Evolutionary conservation across 2,888 invertebrate genomes (phyloP).

Genomic region (Agrilus mali): DNA sequence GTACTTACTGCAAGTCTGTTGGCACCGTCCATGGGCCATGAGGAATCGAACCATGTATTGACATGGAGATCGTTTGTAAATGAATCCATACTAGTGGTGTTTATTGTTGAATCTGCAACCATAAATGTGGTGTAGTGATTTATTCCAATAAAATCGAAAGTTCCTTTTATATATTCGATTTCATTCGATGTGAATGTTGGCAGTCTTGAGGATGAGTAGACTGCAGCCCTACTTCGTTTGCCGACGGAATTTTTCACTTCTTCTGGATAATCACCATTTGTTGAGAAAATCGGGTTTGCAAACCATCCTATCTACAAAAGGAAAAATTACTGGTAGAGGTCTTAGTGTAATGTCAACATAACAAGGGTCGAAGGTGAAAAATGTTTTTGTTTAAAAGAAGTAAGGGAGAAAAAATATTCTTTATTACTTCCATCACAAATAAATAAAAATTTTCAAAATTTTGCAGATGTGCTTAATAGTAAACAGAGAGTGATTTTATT

Average conservation of each 20-base stretch:
- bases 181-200: constrained; percentile 43
- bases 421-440: no score
- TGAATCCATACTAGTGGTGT: not conserved
- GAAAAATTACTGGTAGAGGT: no score
- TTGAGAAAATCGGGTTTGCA: constrained; percentile 38
- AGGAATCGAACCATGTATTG: constrained; percentile 28
- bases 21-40: constrained; percentile 29
- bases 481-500: no score
- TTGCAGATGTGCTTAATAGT: no score
- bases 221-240: constrained; percentile 40
- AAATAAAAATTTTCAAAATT: no score
- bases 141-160: constrained; percentile 38
- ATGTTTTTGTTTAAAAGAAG: no score
- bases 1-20: no score
- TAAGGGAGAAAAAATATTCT: no score
- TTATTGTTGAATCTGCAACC: constrained; percentile 1
- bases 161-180: constrained; percentile 29
- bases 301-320: no score
- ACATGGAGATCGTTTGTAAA: constrained; percentile 29
- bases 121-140: constrained; percentile 35
- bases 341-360: no score
- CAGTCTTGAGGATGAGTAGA: constrained; percentile 41
- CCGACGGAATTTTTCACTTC: constrained; percentile 41
- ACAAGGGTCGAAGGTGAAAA: no score
- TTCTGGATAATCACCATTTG: constrained; percentile 44